These are phyloP conservation scores for Apamea crenata DNA, from an alignment of 2,888 invertebrate species.

Conservation along the genomic window DNA sequence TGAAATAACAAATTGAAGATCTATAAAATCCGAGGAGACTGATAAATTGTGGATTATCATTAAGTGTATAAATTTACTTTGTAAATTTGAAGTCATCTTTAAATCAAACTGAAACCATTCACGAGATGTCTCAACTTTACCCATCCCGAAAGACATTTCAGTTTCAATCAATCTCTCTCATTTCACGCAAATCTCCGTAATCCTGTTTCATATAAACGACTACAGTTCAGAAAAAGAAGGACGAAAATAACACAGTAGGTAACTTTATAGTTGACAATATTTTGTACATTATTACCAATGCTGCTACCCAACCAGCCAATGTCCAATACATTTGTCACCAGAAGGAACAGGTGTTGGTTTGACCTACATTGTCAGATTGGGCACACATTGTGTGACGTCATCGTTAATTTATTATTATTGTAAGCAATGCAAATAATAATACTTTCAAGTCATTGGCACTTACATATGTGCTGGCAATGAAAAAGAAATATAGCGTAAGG, in stretches of 20 bases:
- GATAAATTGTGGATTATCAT: neutral
- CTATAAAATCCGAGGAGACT: neutral
- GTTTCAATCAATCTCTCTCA: neutral
- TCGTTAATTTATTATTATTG: neutral
- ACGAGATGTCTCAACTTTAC: neutral
- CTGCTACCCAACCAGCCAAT: neutral
- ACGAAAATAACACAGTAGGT: neutral
- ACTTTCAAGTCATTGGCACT: neutral
- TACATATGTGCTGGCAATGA: neutral
- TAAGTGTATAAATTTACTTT: neutral
- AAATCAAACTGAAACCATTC: neutral
- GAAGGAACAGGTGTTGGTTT: conserved; percentile 22
- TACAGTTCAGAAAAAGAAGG: neutral
- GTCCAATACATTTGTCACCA: conserved; percentile 23
- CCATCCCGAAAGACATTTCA: neutral
- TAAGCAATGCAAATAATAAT: neutral
- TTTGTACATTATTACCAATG: conserved; percentile 3
- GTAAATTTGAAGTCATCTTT: neutral
- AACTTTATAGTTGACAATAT: conserved; percentile 1
- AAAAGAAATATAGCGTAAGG: neutral
- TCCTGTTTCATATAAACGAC: neutral
- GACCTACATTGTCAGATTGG: conserved; percentile 17
- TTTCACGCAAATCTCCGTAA: neutral
- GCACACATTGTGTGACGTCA: neutral
- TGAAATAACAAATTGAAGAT: neutral